Percentiles rank a stretch among this genome's conserved stretches.
These are phyloP conservation scores for Embiotoca jacksoni DNA, from an alignment of 2,113 vertebrate genomes.

Conservation along the genomic window DNA sequence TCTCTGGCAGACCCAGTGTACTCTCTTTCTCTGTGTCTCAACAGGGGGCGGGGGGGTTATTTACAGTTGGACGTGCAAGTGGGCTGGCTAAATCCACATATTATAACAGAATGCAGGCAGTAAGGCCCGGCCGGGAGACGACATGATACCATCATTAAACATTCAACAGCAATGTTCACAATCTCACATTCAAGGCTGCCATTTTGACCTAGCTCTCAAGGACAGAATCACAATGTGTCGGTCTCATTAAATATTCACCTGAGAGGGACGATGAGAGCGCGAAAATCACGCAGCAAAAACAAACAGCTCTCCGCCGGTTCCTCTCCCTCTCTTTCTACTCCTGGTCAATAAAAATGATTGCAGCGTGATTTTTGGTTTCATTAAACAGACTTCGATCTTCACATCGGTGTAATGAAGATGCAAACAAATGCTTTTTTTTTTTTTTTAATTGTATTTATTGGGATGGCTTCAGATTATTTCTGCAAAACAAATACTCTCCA, in stretches of 20 bases:
- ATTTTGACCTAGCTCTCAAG: constrained; percentile 66
- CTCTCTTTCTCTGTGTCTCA: constrained; percentile 40
- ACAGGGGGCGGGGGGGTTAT: constrained; percentile 48
- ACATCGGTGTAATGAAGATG: constrained; percentile 26
- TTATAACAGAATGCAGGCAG: constrained; percentile 52
- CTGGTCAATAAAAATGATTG: constrained; percentile 54
- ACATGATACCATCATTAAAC: constrained; percentile 74
- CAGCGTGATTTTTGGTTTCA: constrained; percentile 26
- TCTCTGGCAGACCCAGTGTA: constrained; percentile 37
- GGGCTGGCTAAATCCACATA: constrained; percentile 45
- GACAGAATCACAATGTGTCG: constrained; percentile 56
- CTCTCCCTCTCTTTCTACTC: constrained; percentile 7
- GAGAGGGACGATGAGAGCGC: constrained; percentile 55
- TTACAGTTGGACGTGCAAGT: constrained; percentile 53
- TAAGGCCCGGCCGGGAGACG: constrained; percentile 45
- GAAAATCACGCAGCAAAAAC: constrained; percentile 33
- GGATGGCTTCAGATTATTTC: constrained; percentile 13
- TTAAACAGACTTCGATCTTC: constrained; percentile 34
- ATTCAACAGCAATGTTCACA: constrained; percentile 65
- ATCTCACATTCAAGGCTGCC: constrained; percentile 56
- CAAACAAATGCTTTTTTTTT: constrained; percentile 22
- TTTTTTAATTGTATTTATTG: too few species aligned
- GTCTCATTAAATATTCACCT: constrained; percentile 70
- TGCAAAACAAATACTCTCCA: constrained; percentile 38
- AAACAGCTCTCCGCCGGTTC: constrained; percentile 24